phyloP scores from a whole-genome alignment of 2,113 vertebrate species.

The Bubo bubo region DNA sequence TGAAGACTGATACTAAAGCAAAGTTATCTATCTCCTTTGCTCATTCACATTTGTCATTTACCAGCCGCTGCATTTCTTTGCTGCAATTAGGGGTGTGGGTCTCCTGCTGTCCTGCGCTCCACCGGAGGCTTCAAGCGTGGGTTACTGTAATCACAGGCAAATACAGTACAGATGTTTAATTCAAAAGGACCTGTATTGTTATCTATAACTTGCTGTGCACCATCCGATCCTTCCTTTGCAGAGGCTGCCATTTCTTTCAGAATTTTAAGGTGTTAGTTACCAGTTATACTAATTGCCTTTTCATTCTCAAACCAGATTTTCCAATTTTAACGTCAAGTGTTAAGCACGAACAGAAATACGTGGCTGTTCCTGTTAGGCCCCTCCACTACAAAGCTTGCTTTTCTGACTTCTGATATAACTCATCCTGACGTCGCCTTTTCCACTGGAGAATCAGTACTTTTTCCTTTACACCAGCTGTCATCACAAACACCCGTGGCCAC shows the following conservation, averaged over 20 bases:
- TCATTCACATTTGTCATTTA: fast-evolving
- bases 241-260: fast-evolving
- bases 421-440: neutral
- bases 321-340: neutral
- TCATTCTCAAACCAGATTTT: neutral
- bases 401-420: neutral
- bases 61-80: fast-evolving
- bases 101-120: fast-evolving
- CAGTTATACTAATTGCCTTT: neutral
- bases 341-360: neutral
- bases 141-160: fast-evolving
- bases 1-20: neutral
- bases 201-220: fast-evolving
- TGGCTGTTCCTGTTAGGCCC: neutral
- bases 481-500: neutral
- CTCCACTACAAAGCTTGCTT: neutral
- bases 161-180: fast-evolving
- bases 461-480: neutral
- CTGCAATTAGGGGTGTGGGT: neutral
- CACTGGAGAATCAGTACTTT: neutral
- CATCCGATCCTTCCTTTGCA: fast-evolving
- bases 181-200: neutral
- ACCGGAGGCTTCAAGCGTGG: fast-evolving
- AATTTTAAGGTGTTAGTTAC: fast-evolving
- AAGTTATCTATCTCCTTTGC: neutral